phyloP scores from a whole-genome alignment of 2,888 invertebrate species.

The Mesorhabditis sp. region DNA sequence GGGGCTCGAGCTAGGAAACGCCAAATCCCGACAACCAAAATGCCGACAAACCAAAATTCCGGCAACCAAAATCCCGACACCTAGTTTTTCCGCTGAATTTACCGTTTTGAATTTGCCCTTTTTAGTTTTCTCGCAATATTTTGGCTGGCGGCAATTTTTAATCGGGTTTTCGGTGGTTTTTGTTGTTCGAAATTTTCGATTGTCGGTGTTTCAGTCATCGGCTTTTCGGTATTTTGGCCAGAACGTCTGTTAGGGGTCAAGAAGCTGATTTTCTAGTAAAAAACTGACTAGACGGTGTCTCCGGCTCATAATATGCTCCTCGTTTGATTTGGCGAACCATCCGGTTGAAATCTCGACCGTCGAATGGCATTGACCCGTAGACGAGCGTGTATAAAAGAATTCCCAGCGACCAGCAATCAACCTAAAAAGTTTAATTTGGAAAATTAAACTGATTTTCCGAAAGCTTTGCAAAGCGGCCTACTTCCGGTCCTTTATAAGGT shows the following conservation, averaged over 20 bases:
- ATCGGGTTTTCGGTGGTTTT: no score
- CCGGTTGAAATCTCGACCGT: conserved; percentile 91
- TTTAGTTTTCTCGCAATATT: neutral
- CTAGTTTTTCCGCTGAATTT: no score
- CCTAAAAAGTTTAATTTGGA: conserved; percentile 52
- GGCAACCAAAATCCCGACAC: no score
- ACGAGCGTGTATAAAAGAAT: conserved; percentile 94
- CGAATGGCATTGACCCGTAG: conserved; percentile 98
- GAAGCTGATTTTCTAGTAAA: neutral
- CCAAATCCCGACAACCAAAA: no score
- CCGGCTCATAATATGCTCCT: conserved; percentile 94
- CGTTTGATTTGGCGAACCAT: conserved; percentile 93
- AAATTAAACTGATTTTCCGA: neutral
- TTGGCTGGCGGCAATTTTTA: neutral
- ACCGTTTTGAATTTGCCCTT: no score
- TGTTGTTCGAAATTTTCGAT: no score
- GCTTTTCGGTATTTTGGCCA: neutral
- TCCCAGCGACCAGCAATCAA: conserved; percentile 79
- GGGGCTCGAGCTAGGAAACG: no score
- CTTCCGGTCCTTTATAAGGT: conserved; percentile 84
- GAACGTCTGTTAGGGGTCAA: neutral
- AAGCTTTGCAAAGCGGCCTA: conserved; percentile 48
- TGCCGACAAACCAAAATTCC: no score
- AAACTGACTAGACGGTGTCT: conserved; percentile 71
- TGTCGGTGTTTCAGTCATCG: no score